Conservation (phyloP, 2,888 invertebrate genomes). For the Laspeyria flexula region DNA sequence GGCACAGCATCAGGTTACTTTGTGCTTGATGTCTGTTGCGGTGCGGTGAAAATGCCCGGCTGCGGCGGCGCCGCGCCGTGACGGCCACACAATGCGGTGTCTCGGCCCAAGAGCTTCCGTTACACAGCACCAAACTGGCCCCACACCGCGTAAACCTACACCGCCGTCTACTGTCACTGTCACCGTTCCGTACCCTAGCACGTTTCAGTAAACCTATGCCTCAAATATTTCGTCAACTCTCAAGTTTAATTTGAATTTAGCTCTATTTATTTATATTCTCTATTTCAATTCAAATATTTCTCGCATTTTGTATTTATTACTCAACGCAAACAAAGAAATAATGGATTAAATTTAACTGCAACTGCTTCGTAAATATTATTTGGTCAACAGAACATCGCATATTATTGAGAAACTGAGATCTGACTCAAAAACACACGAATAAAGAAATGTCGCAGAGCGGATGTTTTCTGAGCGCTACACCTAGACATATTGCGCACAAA, state of each 20-base stretch:
- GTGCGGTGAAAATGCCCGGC: slow-evolving; percentile 43
- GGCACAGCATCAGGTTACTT: not conserved
- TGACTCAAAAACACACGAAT: slow-evolving; percentile 31
- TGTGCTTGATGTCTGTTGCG: slow-evolving; percentile 17
- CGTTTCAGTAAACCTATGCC: slow-evolving; percentile 16
- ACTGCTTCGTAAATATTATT: not conserved
- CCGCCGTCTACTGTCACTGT: slow-evolving; percentile 49
- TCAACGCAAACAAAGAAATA: too few relatives aligned
- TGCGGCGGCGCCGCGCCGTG: slow-evolving; percentile 49
- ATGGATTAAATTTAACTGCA: not conserved
- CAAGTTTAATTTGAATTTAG: not conserved
- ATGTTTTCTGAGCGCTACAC: slow-evolving; percentile 15
- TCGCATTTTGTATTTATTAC: too few relatives aligned
- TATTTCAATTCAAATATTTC: too few relatives aligned
- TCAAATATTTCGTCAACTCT: slow-evolving; percentile 15
- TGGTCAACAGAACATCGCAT: too few relatives aligned
- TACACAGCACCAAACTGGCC: slow-evolving; percentile 42
- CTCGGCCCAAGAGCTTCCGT: slow-evolving; percentile 54
- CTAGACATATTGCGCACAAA: slow-evolving; percentile 25
- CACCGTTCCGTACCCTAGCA: slow-evolving; percentile 33
- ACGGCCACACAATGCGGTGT: slow-evolving; percentile 55
- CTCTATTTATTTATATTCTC: too few relatives aligned
- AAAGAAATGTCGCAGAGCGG: slow-evolving; percentile 27
- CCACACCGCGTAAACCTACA: slow-evolving; percentile 58
- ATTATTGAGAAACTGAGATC: slow-evolving; percentile 17